Evolutionary conservation across 2,888 invertebrate species (phyloP), one percentile per base, ranked within the genome.

Genomic region (Calliphora vomitoria): DNA sequence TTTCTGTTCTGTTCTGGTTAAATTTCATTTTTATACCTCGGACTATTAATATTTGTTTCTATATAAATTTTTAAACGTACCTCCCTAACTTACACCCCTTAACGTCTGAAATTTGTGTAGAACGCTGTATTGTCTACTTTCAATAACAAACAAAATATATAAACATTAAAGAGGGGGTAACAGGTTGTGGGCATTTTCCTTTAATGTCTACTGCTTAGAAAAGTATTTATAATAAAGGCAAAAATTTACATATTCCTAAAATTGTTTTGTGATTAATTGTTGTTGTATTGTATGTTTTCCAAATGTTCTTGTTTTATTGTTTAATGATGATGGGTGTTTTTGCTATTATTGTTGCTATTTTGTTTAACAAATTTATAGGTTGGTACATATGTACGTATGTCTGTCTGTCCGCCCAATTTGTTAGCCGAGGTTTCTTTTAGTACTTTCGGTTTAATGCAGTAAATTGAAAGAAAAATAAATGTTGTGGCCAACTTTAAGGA

Each of bases 191-290:
- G 13, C 15, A 20, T 47, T 64, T 47, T 50, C 50, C 8, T 62
- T 75, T 20, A 10, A 55, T 44, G 68, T 66, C 66, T n/a, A n/a
- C n/a, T 66, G 66, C 15, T 68, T 66, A 41, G 50, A n/a, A 41
- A 58, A 78, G 18, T 31, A 68, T 68, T 66, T 66, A 41, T 25
- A 72, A 55, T 47, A 44, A 44, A 58, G 62, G n/a, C 25, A 38
- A 15, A 81, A 72, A 72, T 81, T 81, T 74, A 64, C 72, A 81
- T 82, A 66, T 74, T 74, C 47, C 74, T 38, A 66, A 66, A 66
- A 71, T 64, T 81, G 74, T 82, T 82, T 62, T 69, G 75, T 82
- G 82, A 82, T 82, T 82, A 82, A 82, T 82, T 82, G 76, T 76
- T 82, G 44, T 68, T 80, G 71, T 50, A 35, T 64, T 55, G 18